Evolutionary conservation across 2,888 invertebrate genomes (phyloP), one percentile per base, ranked within the genome.

Genomic region (Synergus itoensis): DNA sequence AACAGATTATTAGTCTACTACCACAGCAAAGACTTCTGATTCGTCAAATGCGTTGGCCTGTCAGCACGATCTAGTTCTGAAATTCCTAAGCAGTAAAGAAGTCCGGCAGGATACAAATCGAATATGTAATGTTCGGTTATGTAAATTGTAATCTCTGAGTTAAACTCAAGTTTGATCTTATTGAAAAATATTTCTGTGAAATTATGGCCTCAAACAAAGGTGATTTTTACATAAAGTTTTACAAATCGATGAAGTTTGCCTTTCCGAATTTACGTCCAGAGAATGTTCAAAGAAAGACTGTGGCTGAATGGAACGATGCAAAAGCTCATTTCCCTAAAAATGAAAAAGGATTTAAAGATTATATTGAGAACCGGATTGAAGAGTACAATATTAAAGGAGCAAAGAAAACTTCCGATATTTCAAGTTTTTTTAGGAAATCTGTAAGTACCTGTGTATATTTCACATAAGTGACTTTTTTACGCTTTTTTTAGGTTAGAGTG

Each of bases 351-450:
- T 64, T 64, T 64, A 40, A 64, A 40, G 40, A 64, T 40, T 64
- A 64, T 64, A 64, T 64, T 64, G 64, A 64, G 64, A 64, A 64
- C 40, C 36, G n/a, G n/a, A 64, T 64, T n/a, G 64, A 64, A 64
- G 64, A 64, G 40, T 40, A 64, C 40, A 40, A 64, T 64, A 40
- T 40, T 64, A 40, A 64, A 64, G 4, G 64, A 40, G 36, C 64
- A 40, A 64, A 64, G 40, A 64, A 64, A 14, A 64, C 40, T 40
- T 16, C n/a, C 18, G 11, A 65, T 41, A 65, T 65, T 65, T 65
- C n/a, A 41, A 65, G 41, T 43, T 65, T 65, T 65, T 43, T 41
- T 12, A 41, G 16, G 16, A 65, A 65, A 65, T 41, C 40, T 65
- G 65, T 41, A 43, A 65, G 41, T 9, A 7, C 12, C 45, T 45